phyloP scores from a whole-genome alignment of 2,113 vertebrate species.

The Murina feae region DNA sequence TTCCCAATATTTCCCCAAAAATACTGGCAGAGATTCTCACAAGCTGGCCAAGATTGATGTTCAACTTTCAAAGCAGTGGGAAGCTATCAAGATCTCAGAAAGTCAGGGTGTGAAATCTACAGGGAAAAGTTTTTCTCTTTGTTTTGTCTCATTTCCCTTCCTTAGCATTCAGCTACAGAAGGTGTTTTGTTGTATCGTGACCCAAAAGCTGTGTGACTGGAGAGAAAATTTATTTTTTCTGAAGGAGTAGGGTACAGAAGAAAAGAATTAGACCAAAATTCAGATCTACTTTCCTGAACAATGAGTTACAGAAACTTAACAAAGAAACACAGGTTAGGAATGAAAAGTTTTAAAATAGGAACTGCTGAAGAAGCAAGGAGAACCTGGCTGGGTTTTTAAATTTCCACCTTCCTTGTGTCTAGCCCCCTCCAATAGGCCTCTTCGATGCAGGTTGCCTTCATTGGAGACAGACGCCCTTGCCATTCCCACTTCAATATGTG shows the following conservation, averaged over 20 bases:
- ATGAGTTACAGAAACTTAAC: neutral
- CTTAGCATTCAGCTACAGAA: neutral
- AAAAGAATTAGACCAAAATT: neutral
- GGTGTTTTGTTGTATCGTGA: neutral
- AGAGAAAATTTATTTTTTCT: neutral
- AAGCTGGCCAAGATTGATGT: neutral
- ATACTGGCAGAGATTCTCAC: neutral
- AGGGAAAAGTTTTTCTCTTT: neutral
- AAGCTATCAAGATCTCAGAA: neutral
- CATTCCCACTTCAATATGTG: constrained; percentile 3
- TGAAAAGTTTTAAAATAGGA: constrained; percentile 34
- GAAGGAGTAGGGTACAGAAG: neutral
- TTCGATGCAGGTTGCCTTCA: constrained; percentile 14
- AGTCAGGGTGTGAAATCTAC: neutral
- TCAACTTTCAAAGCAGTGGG: neutral
- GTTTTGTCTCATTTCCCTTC: neutral
- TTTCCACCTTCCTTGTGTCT: neutral
- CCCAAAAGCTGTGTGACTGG: neutral
- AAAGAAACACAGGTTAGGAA: neutral
- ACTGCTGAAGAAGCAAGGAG: constrained; percentile 33
- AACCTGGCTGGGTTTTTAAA: neutral
- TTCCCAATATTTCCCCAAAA: neutral
- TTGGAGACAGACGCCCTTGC: neutral
- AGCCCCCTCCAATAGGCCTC: neutral
- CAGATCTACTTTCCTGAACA: neutral